These are phyloP conservation scores for Papilio polytes DNA, from an alignment of 1,140 invertebrate species.

Conservation along the genomic window DNA sequence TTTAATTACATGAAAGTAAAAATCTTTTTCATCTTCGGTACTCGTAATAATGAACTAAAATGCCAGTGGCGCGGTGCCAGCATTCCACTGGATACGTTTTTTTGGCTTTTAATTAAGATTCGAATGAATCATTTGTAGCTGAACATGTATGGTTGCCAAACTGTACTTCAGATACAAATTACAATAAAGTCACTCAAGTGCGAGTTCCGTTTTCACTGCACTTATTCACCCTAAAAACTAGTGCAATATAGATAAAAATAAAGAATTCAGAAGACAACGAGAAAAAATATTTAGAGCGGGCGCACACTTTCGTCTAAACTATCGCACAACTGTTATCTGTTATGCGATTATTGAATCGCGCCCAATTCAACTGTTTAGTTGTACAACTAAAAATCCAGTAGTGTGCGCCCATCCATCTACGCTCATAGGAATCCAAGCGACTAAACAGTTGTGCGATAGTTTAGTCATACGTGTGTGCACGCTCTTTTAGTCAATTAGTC, in stretches of 20 bases:
- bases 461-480: too few species aligned
- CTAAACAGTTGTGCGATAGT: too few species aligned
- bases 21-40: conserved; percentile 37
- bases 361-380: too few species aligned
- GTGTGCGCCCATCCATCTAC: too few species aligned
- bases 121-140: conserved; percentile 39
- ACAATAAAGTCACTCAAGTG: conserved; percentile 17
- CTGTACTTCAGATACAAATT: conserved; percentile 34
- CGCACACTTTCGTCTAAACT: too few species aligned
- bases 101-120: conserved; percentile 41
- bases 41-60: conserved; percentile 40
- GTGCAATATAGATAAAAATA: too few species aligned
- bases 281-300: background rate
- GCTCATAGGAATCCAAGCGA: too few species aligned
- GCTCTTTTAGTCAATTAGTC: too few species aligned
- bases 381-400: too few species aligned
- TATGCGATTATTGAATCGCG: too few species aligned
- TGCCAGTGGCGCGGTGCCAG: conserved; percentile 37
- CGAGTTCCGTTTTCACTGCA: background rate
- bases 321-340: too few species aligned
- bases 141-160: conserved; percentile 40
- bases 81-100: conserved; percentile 33
- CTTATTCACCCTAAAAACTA: background rate
- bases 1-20: conserved; percentile 38
- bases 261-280: background rate